Evolutionary conservation across 2,113 vertebrate genomes (phyloP), one percentile per base, ranked within the genome.

Genomic region (Uria aalge): DNA sequence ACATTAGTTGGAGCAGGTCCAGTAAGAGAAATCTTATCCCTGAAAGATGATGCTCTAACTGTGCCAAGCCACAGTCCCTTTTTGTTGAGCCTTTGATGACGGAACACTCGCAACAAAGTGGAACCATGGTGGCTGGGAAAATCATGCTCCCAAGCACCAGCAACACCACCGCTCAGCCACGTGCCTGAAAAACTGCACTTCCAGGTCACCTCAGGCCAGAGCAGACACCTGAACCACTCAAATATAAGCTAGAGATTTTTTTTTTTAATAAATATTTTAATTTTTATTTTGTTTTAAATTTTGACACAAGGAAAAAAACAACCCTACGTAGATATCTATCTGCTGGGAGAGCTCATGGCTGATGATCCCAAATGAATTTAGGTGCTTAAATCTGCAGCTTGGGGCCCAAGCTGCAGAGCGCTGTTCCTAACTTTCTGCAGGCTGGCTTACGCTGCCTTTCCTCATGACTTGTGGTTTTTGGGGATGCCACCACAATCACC

Each of bases 281-380:
- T 11, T 56, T 52, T 66, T 43, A 30, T 30, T 82, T 52, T 36
- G 13, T 81, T 75, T 79, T 47, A 30, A 29, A n/a, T 64, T 86
- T 24, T 48, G 13, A 43, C 21, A 62, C 8, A 83, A 79, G 40
- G 26, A 30, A 32, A 92, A 47, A 53, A 59, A 15, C 41, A 40
- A 56, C 23, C 22, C 8, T 82, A 19, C 0, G 0, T 5, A 83
- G 27, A 2, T 2, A 38, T 0, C 29, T 27, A 4, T 40, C 40
- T 66, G 43, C 43, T 80, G 26, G 9, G 36, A 76, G 29, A 72
- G 38, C 20, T 82, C 38, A 15, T 5, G 27, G 41, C 16, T 75
- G 56, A 34, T 32, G 32, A 72, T 32, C 22, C 11, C 53, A 43
- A 60, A 77, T 4, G 4, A 53, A 64, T 52, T 50, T 20, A 56